Evolutionary conservation across 1,140 invertebrate genomes (phyloP), one percentile per base, ranked within the genome.

Genomic region (Formica exsecta): DNA sequence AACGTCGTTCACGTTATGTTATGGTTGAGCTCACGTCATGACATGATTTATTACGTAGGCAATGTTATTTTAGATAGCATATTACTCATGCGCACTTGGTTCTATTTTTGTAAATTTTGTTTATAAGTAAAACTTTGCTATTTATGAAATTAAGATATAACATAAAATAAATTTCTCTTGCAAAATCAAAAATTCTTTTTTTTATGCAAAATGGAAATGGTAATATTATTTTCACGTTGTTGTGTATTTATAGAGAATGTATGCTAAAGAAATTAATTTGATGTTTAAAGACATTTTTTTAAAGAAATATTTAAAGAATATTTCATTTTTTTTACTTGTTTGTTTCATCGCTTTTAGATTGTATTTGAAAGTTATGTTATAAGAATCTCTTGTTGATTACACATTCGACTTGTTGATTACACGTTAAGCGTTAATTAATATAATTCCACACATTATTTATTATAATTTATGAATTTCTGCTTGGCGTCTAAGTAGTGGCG

Each of bases 401-500:
- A 7, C 7, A 44, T 44, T 44, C 8, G 9, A 44, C 9, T 25
- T 51, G 25, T 32, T 29, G 13, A 25, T 66, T 57, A 29, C 44
- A 59, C 3, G 41, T 38, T 22, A 71, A 44, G 16, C n/a, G 22
- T 32, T 32, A 73, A 83, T 83, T 73, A 44, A n/a, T 81, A 7
- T 19, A 41, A 74, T 62, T 74, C 29, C n/a, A 61, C n/a, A 61
- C 13, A 59, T 64, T 19, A 61, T 8, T 48, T 59, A 36, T 11
- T 25, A 48, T 74, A 61, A 73, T 73, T 66, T 84, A 73, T 86
- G 64, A 87, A 59, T 38, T 83, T 71, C 41, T 62, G 48, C 79
- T 54, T 73, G 22, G 48, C 38, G 32, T 22, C 11, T 32, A 74
- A 83, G 38, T 70, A 57, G 32, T 8, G 8, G 57, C 68, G 61